phyloP scores from a whole-genome alignment of 2,797 vertebrate genomes.

The Sebastes steindachneri region DNA sequence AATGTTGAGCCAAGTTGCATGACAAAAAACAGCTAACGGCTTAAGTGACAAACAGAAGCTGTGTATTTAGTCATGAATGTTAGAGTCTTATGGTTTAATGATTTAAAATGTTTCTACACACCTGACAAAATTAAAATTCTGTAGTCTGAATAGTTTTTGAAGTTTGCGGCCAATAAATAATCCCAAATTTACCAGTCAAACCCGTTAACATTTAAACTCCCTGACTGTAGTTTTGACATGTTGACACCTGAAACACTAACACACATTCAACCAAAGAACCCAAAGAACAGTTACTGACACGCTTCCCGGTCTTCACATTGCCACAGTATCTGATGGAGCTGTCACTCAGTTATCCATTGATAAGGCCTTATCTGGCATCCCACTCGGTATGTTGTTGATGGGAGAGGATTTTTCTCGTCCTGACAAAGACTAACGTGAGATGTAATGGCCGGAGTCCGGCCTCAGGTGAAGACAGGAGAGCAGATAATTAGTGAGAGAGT shows the following conservation, averaged over 20 bases:
- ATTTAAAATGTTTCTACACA: background rate
- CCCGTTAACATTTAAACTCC: background rate
- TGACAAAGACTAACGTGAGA: slow-evolving; percentile 29
- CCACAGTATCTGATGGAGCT: slow-evolving; percentile 45
- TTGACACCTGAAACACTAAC: background rate
- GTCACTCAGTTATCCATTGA: slow-evolving; percentile 33
- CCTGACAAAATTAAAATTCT: background rate
- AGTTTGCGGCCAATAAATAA: background rate
- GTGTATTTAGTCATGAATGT: background rate
- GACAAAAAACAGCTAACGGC: background rate
- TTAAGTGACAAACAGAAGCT: background rate
- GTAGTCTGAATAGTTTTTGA: background rate
- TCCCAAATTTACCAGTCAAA: background rate
- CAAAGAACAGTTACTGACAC: background rate
- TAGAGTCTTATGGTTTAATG: background rate
- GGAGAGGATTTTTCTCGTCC: slow-evolving; percentile 27
- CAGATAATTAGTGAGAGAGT: slow-evolving; percentile 54
- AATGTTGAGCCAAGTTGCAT: background rate
- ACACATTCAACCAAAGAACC: background rate
- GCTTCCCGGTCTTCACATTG: background rate
- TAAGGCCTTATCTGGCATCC: slow-evolving; percentile 39
- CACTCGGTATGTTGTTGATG: slow-evolving; percentile 14
- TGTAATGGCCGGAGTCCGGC: slow-evolving; percentile 35
- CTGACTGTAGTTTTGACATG: background rate
- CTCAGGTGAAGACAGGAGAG: slow-evolving; percentile 52